Base-by-base conservation (phyloP, 2,888 invertebrate species). In the Meganola albula region DNA sequence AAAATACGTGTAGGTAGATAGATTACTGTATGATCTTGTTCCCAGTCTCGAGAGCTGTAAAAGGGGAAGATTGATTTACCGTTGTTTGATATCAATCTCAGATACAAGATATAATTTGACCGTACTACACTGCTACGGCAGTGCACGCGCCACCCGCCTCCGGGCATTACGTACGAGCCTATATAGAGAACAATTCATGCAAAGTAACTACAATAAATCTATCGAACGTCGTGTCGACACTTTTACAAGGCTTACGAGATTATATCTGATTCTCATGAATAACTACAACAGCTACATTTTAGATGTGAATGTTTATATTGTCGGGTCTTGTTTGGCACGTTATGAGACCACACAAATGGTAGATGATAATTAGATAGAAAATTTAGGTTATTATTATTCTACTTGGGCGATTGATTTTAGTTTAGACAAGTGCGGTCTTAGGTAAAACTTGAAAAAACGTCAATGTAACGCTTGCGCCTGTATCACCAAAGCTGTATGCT, bases 51-150 rank as follows among this genome's bases (percentile, higher is more conserved):
- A n/a, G n/a, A n/a, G n/a, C n/a, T n/a, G n/a, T n/a, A n/a, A n/a
- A 61, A 63, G 57, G 58, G 61, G 57, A 73, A 82, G 78, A 84
- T 84, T 80, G 79, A 84, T 84, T 80, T 78, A 74, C 72, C 63
- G 67, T 70, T 63, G 58, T 57, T 56, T 56, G 58, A 59, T 78
- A 83, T 80, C 79, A 61, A 42, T 79, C 78, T 73, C 37, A 63
- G 72, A 76, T 74, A 67, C 58, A 60, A 51, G 59, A 60, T 55
- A 48, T n/a, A 75, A 75, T 77, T 59, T 52, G 62, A 59, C 47
- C 54, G n/a, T n/a, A n/a, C n/a, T n/a, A n/a, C n/a, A n/a, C n/a
- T n/a, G n/a, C n/a, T n/a, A n/a, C n/a, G 64, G 61, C 52, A 36
- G 54, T 56, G 74, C 76, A 73, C 76, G 76, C 71, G 77, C 68